phyloP scores from a whole-genome alignment of 2,113 vertebrate species.

The Mobula hypostoma region DNA sequence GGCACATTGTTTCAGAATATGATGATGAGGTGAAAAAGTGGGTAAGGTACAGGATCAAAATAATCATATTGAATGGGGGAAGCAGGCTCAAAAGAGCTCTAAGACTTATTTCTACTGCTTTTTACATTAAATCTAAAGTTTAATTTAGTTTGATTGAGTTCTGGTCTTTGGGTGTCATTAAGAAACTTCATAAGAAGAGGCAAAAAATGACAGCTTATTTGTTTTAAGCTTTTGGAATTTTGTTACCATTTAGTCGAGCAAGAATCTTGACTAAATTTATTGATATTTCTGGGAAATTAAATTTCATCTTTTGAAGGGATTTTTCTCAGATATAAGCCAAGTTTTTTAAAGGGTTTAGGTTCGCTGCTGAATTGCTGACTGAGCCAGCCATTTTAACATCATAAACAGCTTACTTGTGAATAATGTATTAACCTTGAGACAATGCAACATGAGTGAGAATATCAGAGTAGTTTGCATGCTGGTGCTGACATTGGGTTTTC shows the following conservation, averaged over 20 bases:
- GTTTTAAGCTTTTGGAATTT: background rate
- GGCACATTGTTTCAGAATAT: too few species aligned
- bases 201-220: background rate
- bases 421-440: conserved; percentile 10
- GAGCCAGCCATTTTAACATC: conserved; percentile 4
- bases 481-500: conserved; percentile 15
- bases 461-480: conserved; percentile 9
- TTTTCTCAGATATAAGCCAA: background rate
- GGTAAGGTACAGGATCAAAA: too few species aligned
- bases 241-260: background rate
- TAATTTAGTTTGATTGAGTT: background rate
- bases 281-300: background rate
- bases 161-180: background rate
- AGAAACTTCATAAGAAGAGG: background rate
- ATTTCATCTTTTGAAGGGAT: background rate
- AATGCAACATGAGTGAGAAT: background rate
- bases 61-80: too few species aligned
- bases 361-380: background rate
- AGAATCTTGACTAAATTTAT: background rate
- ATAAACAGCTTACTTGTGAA: conserved; percentile 28
- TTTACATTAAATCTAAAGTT: background rate
- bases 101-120: too few species aligned
- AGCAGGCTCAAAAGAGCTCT: too few species aligned
- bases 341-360: background rate
- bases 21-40: too few species aligned